Evolutionary conservation across 2,888 invertebrate species (phyloP).

Genomic region (Ectemnius lituratus): DNA sequence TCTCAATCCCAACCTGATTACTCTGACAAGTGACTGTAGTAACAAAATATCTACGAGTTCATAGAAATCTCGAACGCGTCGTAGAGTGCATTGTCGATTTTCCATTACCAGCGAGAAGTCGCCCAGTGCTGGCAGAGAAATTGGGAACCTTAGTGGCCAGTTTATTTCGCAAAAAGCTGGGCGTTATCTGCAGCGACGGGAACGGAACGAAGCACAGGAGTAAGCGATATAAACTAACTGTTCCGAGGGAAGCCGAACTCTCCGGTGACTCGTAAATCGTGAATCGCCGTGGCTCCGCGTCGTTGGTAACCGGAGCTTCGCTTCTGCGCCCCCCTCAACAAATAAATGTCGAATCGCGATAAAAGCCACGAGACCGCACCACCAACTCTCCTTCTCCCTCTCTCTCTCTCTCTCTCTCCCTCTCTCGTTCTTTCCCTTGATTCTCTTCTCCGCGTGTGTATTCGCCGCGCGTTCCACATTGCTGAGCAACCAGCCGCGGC

Average conservation of each 20-base stretch:
- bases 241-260: conserved; percentile 11
- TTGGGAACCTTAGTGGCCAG: neutral
- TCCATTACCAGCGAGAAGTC: too few relatives aligned
- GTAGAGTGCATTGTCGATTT: too few relatives aligned
- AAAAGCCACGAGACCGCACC: conserved; percentile 35
- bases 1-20: too few relatives aligned
- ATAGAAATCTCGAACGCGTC: too few relatives aligned
- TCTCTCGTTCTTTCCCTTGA: neutral
- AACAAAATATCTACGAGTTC: too few relatives aligned
- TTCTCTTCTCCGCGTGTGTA: conserved; percentile 19
- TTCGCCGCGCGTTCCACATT: conserved; percentile 43
- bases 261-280: conserved; percentile 36
- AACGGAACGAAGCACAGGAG: conserved; percentile 17
- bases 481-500: conserved; percentile 44
- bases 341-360: conserved; percentile 55
- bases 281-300: conserved; percentile 14
- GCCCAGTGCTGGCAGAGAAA: neutral
- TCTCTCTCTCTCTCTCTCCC: neutral
- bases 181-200: conserved; percentile 14
- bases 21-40: too few relatives aligned
- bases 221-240: conserved; percentile 31
- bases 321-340: conserved; percentile 25
- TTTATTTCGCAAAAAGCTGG: conserved; percentile 21
- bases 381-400: neutral
- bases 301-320: conserved; percentile 31